Conservation (phyloP, 2,797 vertebrate genomes). For the Capromys pilorides region DNA sequence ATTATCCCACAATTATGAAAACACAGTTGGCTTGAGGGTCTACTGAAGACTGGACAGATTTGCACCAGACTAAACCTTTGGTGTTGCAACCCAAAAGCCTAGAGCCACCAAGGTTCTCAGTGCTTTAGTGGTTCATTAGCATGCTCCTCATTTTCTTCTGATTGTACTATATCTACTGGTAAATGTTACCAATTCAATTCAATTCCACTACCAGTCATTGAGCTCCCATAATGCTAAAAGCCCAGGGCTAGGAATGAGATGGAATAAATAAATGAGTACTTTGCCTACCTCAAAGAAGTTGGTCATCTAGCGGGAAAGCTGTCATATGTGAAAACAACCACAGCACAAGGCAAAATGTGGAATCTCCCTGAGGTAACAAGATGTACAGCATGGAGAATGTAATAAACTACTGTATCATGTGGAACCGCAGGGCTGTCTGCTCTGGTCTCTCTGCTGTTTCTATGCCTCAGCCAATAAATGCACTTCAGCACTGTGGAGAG, state of each 20-base stretch:
- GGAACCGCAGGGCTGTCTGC: not conserved
- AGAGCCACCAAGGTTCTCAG: not conserved
- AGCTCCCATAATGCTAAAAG: not conserved
- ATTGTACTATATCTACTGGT: not conserved
- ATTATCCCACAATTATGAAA: not conserved
- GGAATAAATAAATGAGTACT: not conserved
- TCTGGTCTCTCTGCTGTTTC: not conserved
- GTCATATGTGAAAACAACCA: slow-evolving; percentile 33
- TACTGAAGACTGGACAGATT: not conserved
- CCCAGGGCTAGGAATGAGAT: not conserved
- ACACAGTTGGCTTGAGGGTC: not conserved
- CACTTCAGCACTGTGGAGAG: not conserved
- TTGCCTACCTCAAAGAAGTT: slow-evolving; percentile 3
- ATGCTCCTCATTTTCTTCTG: not conserved
- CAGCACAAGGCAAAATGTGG: not conserved
- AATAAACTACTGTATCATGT: not conserved
- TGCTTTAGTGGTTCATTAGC: not conserved
- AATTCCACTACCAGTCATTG: not conserved
- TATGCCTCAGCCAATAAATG: not conserved
- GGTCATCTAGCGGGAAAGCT: not conserved
- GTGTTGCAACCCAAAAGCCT: not conserved
- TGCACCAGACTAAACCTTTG: not conserved
- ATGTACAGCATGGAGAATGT: not conserved
- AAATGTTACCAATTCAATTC: not conserved
- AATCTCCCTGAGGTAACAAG: not conserved